Evolutionary conservation across 2,888 invertebrate species (phyloP), one percentile per base, ranked within the genome.

Genomic region (Megalurothrips usitatus): DNA sequence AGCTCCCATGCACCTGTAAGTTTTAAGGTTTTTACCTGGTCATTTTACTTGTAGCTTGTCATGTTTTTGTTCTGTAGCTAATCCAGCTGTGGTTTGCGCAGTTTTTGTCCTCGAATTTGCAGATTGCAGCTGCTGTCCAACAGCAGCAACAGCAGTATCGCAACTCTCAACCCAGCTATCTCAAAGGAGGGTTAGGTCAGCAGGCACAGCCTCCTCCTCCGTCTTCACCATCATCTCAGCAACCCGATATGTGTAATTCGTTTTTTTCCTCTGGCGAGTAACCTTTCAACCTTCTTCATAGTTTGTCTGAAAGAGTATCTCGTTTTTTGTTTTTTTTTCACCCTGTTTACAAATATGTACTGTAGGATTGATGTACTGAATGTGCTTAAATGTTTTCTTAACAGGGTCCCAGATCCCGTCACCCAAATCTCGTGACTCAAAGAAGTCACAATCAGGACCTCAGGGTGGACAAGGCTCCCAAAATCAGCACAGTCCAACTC

Each of bases 361-460:
- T 19, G 79, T n/a, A 58, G 34, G 34, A 68, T 80, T 8, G 26
- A 63, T 19, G 79, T 26, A n/a, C 28, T 58, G 6, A n/a, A 14
- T 6, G 19, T 58, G 58, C 58, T 3, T 80, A 6, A 9, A 58
- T 58, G 11, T 6, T 80, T 78, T 17, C 82, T 80, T 80, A 58
- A 23, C 82, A 89, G 90, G 89, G 68, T 87, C 89, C 49, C 90
- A 90, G 86, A 90, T 90, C 84, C 89, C 90, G 80, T 90, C 90
- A n/a, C 90, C 90, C 80, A 90, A 90, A 85, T 89, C 90, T 68
- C 87, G 90, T 81, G 87, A 87, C 84, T 89, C 88, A 82, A 90
- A 89, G 83, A 90, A 75, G 26, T 75, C 68, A 23, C 68, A 75
- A 26, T 75, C 68, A 0, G 68, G 68, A 26, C 58, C 75, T 11